Conservation (phyloP, 2,797 vertebrate genomes). For the Pangasius sanitwongsei region DNA sequence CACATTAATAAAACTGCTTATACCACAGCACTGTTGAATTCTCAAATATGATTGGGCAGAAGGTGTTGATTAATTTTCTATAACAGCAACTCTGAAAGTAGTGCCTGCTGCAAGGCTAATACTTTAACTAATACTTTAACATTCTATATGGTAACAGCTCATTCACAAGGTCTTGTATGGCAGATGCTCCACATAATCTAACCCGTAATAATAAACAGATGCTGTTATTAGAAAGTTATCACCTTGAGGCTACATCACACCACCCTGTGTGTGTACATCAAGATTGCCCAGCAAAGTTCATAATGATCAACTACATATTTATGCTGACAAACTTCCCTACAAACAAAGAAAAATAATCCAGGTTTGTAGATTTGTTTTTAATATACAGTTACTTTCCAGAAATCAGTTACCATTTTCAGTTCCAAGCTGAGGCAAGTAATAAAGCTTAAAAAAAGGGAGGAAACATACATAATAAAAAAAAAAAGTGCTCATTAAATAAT, state of each 20-base stretch:
- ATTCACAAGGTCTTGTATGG: background rate
- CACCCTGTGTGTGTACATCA: background rate
- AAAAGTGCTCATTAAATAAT: constrained; percentile 73
- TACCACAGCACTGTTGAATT: background rate
- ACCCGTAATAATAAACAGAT: background rate
- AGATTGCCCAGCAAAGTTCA: background rate
- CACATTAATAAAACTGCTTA: constrained; percentile 26
- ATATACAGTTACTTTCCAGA: constrained; percentile 75
- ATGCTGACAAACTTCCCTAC: background rate
- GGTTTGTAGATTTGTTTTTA: constrained; percentile 66
- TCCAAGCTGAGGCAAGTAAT: constrained; percentile 77
- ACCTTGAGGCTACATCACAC: background rate
- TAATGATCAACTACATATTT: background rate
- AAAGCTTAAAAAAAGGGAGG: constrained; percentile 65
- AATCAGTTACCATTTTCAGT: constrained; percentile 69
- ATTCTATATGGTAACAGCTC: background rate
- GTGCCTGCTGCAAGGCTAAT: background rate
- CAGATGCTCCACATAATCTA: no score
- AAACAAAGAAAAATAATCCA: background rate
- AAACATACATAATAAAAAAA: constrained; percentile 58
- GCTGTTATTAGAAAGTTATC: background rate
- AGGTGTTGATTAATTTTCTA: background rate
- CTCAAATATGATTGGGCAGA: background rate
- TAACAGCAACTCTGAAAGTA: background rate
- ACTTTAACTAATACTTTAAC: no score